A percentile compares a stretch with the other conserved stretches of the same genome.
Conservation (phyloP, 2,113 vertebrate species). For the Galemys pyrenaicus region DNA sequence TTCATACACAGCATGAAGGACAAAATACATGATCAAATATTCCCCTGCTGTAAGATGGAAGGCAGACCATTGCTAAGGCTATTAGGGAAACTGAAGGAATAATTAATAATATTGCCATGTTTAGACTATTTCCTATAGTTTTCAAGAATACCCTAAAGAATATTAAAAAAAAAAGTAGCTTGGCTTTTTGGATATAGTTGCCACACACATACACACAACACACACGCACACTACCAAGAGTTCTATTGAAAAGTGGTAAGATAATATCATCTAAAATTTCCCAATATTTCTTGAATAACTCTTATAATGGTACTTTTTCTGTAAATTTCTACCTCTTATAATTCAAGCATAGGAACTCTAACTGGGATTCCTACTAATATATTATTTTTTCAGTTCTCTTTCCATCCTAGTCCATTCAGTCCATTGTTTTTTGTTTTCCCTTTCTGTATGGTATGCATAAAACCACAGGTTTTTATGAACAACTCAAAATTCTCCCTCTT, state of each 20-base stretch:
- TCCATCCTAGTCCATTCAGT: not conserved
- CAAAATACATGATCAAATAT: not conserved
- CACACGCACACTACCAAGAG: not conserved
- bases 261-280: not conserved
- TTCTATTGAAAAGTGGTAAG: not conserved
- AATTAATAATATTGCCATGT: not conserved
- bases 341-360: not conserved
- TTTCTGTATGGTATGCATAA: not conserved
- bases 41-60: not conserved
- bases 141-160: not conserved
- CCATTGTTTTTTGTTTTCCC: not conserved
- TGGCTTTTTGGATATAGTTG: too few relatives aligned
- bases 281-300: not conserved
- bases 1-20: not conserved
- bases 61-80: not conserved
- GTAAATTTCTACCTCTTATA: not conserved
- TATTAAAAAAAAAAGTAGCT: not conserved
- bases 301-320: not conserved
- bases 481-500: not conserved
- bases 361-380: not conserved
- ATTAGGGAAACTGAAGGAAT: not conserved
- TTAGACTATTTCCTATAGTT: not conserved
- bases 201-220: not conserved
- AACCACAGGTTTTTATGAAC: not conserved
- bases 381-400: not conserved